phyloP scores from a whole-genome alignment of 2,888 invertebrate species.

The Drosophila picticornis region DNA sequence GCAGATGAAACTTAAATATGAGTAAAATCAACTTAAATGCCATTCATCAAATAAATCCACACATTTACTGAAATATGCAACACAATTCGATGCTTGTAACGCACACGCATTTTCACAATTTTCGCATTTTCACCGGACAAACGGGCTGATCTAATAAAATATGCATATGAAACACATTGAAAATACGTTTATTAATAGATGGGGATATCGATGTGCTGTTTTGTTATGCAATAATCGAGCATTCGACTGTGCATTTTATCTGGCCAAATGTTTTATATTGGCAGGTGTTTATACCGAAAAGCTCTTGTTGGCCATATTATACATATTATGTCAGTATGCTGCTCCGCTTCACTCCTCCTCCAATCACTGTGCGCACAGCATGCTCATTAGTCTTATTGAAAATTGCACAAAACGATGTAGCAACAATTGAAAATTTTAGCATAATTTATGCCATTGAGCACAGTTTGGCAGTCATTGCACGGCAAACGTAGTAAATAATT shows the following conservation, averaged over 20 bases:
- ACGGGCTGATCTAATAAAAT: slow-evolving; percentile 53
- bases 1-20: not conserved
- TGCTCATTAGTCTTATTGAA: slow-evolving; percentile 72
- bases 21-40: slow-evolving; percentile 5
- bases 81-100: slow-evolving; percentile 6
- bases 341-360: not conserved
- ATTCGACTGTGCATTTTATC: slow-evolving; percentile 36
- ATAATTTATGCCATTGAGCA: slow-evolving; percentile 65
- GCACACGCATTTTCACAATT: slow-evolving; percentile 6
- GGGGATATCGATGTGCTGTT: slow-evolving; percentile 23
- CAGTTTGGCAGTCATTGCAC: slow-evolving; percentile 65
- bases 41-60: slow-evolving; percentile 17
- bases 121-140: not conserved
- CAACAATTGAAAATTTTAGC: slow-evolving; percentile 58
- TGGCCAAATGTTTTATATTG: slow-evolving; percentile 17
- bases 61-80: slow-evolving; percentile 31
- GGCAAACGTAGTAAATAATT: slow-evolving; percentile 61
- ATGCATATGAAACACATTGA: slow-evolving; percentile 60
- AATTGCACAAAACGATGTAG: slow-evolving; percentile 61
- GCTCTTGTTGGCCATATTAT: slow-evolving; percentile 22
- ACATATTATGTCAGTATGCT: not conserved
- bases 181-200: slow-evolving; percentile 75
- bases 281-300: slow-evolving; percentile 43
- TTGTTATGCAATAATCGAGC: slow-evolving; percentile 34
- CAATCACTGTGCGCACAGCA: not conserved